These are phyloP conservation scores for Nettapus auritus DNA, from an alignment of 2,113 vertebrate species.

Conservation along the genomic window DNA sequence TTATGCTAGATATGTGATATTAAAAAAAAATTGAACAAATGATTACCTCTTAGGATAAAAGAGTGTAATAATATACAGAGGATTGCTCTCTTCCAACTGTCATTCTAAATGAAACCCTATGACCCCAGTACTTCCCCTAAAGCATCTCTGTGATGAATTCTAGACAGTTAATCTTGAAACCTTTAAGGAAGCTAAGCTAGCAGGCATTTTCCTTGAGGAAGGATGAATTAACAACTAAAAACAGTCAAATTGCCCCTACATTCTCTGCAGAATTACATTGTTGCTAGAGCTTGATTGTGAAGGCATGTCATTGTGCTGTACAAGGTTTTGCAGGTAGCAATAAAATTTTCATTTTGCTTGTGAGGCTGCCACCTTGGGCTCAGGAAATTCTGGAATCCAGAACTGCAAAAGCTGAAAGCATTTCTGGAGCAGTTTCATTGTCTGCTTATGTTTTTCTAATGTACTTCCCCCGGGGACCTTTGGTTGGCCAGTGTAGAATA, in stretches of 20 bases:
- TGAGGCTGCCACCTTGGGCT: neutral
- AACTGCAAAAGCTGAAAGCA: conserved; percentile 3
- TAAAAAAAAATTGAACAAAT: neutral
- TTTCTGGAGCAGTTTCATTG: neutral
- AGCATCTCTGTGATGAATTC: neutral
- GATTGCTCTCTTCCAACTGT: conserved; percentile 1
- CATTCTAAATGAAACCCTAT: conserved; percentile 10
- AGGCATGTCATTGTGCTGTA: neutral
- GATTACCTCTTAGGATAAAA: conserved; percentile 9
- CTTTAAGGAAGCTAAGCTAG: conserved; percentile 33
- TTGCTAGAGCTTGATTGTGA: neutral
- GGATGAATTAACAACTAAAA: neutral
- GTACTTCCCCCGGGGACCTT: neutral
- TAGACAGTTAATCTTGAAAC: conserved; percentile 18
- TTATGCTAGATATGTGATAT: neutral
- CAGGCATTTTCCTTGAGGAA: neutral
- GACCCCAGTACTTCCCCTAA: neutral
- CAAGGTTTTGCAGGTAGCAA: neutral
- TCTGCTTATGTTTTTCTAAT: neutral
- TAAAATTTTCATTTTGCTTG: neutral
- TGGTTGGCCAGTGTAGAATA: neutral
- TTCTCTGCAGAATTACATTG: neutral
- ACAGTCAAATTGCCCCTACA: neutral
- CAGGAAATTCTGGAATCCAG: neutral
- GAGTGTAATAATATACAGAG: neutral